A percentile compares a stretch with the other conserved stretches of the same genome.
phyloP scores from a whole-genome alignment of 2,113 vertebrate species.

The Periophthalmodon schlosseri region DNA sequence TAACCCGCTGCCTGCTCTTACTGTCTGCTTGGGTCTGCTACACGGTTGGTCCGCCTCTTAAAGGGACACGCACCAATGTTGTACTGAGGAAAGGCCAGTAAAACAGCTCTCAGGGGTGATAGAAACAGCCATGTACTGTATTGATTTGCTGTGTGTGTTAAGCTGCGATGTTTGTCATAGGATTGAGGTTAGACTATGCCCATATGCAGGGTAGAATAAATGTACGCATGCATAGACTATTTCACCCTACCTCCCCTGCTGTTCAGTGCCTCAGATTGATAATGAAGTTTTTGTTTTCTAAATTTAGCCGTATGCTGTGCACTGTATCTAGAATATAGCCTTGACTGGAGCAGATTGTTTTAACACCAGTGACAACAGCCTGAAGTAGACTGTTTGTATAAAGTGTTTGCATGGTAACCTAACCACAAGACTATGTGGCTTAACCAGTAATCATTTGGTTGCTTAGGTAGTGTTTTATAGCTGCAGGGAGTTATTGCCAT shows the following conservation, averaged over 20 bases:
- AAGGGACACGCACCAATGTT: slow-evolving; percentile 65
- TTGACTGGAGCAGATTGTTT: slow-evolving; percentile 38
- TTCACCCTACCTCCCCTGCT: slow-evolving; percentile 44
- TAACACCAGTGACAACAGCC: slow-evolving; percentile 33
- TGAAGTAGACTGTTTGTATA: slow-evolving; percentile 6
- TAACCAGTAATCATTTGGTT: slow-evolving; percentile 18
- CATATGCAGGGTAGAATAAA: slow-evolving; percentile 34
- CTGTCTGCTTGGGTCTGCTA: slow-evolving; percentile 70
- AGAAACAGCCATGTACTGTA: slow-evolving; percentile 30
- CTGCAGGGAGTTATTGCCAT: slow-evolving; percentile 54
- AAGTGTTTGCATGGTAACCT: slow-evolving; percentile 5
- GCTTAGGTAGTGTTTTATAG: slow-evolving; percentile 13
- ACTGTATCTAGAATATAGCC: slow-evolving; percentile 45
- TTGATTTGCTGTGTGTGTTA: slow-evolving; percentile 37
- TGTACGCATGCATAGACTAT: slow-evolving; percentile 28
- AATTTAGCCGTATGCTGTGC: slow-evolving; percentile 67
- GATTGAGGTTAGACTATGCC: slow-evolving; percentile 24
- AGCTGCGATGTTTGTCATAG: slow-evolving; percentile 20
- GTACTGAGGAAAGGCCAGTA: slow-evolving; percentile 48
- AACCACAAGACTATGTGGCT: slow-evolving; percentile 8
- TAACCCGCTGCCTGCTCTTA: slow-evolving; percentile 70
- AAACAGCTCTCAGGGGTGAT: slow-evolving; percentile 52
- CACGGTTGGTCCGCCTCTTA: slow-evolving; percentile 77
- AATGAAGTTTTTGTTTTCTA: slow-evolving; percentile 77
- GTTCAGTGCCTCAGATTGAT: slow-evolving; percentile 64